Evolutionary conservation across 2,113 vertebrate genomes (phyloP).

Genomic region (Percina caprodes): DNA sequence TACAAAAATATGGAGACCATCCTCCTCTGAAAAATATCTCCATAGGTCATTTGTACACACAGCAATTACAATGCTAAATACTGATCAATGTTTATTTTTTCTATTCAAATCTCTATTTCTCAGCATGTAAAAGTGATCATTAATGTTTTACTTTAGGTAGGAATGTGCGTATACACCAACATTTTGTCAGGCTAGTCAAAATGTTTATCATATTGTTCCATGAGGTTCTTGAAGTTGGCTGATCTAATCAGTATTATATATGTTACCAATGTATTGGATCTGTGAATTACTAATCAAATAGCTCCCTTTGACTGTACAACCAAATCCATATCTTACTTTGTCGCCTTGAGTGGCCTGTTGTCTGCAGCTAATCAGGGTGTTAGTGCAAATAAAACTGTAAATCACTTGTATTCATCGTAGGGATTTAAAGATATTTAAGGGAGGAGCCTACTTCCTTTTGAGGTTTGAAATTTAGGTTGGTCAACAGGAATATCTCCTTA

Average conservation of each 20-base stretch:
- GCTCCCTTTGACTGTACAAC: background rate
- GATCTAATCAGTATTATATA: background rate
- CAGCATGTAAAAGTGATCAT: background rate
- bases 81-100: background rate
- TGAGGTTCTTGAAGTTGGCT: background rate
- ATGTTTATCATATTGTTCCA: background rate
- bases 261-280: background rate
- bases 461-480: conserved; percentile 37
- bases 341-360: conserved; percentile 7
- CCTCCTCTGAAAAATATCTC: too few species aligned
- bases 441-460: conserved; percentile 9
- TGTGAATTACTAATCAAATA: background rate
- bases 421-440: conserved; percentile 16
- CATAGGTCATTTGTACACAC: too few species aligned
- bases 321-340: background rate
- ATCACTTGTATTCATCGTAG: background rate
- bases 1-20: too few species aligned
- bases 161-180: background rate
- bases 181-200: background rate
- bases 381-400: conserved; percentile 16
- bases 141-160: background rate
- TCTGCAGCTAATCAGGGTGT: conserved; percentile 26
- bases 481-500: conserved; percentile 41
- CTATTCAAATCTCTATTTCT: background rate
- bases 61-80: too few species aligned